Base-by-base conservation (phyloP, 2,113 vertebrate species). In the Brienomyrus brachyistius region DNA sequence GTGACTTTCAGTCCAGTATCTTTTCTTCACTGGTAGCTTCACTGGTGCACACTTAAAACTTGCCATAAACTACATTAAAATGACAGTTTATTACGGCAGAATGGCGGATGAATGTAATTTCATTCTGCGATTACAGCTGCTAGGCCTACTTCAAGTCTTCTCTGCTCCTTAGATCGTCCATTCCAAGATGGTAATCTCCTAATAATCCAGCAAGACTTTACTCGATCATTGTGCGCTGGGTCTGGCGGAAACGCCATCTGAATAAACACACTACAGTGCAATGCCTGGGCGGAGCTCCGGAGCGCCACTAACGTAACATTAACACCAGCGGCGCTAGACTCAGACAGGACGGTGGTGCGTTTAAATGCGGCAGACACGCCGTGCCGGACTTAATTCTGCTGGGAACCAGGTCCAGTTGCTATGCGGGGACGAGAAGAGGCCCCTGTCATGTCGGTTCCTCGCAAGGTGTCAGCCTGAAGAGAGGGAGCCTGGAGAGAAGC, bases 401-500 rank as follows among this genome's bases (percentile, higher is more conserved):
- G 91, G 94, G 92, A 93, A 89, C 91, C 91, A 92, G 93, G 93
- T 94, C 94, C 93, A 92, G 92, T 93, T 94, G 94, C 17, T 52
- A 85, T 91, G 91, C 84, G 88, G 74, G 90, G 89, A 59, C 52
- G 88, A 87, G 91, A 83, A 84, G 86, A 92, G 90, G 91, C 92
- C 90, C 89, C 74, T 89, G 80, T 86, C 10, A 21, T 70, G 0
- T 59, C 77, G 45, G 27, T 83, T 66, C 80, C 86, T 87, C 86
- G 77, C 91, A 91, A 93, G 91, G 91, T 40, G 11, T 89, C 91
- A 89, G 83, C 84, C 40, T 90, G 27, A 90, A 7, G 87, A 23
- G 56, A 80, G 54, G 27, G 74, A 88, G 40, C n/a, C 90, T 92
- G 77, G 43, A 56, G 85, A 80, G 51, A 90, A n/a, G 7, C 56